Percentiles rank a stretch among this genome's conserved stretches.
Conservation (phyloP, 2,113 vertebrate species). For the Bostrychus sinensis region DNA sequence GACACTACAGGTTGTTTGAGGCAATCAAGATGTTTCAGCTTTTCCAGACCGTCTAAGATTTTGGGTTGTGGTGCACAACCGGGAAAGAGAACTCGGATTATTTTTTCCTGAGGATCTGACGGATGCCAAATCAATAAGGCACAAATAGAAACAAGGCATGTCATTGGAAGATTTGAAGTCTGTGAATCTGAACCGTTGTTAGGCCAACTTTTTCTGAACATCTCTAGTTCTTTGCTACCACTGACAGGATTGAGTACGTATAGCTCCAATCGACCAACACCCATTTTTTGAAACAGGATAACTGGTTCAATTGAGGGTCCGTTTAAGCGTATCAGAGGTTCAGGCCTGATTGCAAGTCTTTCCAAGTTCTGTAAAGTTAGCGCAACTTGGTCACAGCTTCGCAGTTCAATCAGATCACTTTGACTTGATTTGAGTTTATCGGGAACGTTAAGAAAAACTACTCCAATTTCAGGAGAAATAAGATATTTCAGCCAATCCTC, state of each 20-base stretch:
- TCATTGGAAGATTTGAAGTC: slow-evolving; percentile 72
- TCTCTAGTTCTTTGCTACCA: slow-evolving; percentile 80
- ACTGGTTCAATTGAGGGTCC: slow-evolving; percentile 79
- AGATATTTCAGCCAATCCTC: slow-evolving; percentile 86
- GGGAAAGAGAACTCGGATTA: slow-evolving; percentile 89
- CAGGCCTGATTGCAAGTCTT: slow-evolving; percentile 79
- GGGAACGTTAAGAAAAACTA: slow-evolving; percentile 89
- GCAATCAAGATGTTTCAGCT: slow-evolving; percentile 89
- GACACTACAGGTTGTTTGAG: slow-evolving; percentile 84
- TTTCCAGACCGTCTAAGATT: slow-evolving; percentile 90
- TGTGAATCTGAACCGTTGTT: slow-evolving; percentile 46
- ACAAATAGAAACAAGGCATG: slow-evolving; percentile 85
- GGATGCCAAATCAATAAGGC: slow-evolving; percentile 94
- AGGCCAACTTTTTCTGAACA: slow-evolving; percentile 81
- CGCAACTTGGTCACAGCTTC: slow-evolving; percentile 82
- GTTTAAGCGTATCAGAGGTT: slow-evolving; percentile 71
- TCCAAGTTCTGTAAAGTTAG: slow-evolving; percentile 81
- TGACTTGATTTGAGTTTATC: slow-evolving; percentile 73
- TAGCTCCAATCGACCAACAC: slow-evolving; percentile 91
- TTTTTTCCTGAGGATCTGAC: slow-evolving; percentile 82
- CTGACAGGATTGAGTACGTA: slow-evolving; percentile 87
- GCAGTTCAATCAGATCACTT: slow-evolving; percentile 67
- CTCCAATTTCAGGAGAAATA: slow-evolving; percentile 89
- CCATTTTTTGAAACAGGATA: slow-evolving; percentile 94
- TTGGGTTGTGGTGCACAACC: slow-evolving; percentile 88